Percentiles rank a stretch among this genome's conserved stretches.
Conservation (phyloP, 2,113 vertebrate genomes). For the Amphiprion ocellaris region DNA sequence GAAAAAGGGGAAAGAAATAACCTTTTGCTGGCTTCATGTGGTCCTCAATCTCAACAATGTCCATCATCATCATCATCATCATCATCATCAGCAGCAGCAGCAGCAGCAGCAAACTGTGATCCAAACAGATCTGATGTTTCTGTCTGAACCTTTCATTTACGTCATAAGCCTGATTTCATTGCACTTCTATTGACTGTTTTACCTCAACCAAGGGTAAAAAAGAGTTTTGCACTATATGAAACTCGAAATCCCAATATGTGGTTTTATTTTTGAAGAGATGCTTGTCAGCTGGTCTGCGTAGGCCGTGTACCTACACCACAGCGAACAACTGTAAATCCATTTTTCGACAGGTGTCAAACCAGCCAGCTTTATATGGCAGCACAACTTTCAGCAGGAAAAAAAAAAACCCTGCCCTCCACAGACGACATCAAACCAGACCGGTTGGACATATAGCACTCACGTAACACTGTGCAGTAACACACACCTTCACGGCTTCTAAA, state of each 20-base stretch:
- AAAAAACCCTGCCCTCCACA: not conserved
- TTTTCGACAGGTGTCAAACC: not conserved
- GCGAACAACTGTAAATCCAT: not conserved
- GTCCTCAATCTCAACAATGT: no score
- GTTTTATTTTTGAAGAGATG: not conserved
- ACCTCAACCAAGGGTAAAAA: no score
- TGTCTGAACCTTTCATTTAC: not conserved
- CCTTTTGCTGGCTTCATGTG: not conserved
- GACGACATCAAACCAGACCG: not conserved
- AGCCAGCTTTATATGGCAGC: not conserved
- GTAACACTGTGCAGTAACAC: conserved; percentile 9
- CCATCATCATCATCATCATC: not conserved
- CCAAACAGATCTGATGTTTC: not conserved
- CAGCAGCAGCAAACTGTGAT: not conserved
- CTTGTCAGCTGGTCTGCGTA: no score
- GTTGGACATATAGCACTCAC: not conserved
- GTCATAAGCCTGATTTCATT: not conserved
- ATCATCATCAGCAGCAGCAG: not conserved
- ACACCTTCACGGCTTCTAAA: conserved; percentile 56
- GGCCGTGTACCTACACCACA: not conserved
- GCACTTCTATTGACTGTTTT: not conserved
- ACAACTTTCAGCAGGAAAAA: conserved; percentile 27
- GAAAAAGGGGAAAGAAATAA: no score
- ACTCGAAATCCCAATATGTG: no score
- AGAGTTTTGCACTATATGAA: not conserved